Conservation (phyloP, 2,113 vertebrate genomes). For the Corapipo altera region DNA sequence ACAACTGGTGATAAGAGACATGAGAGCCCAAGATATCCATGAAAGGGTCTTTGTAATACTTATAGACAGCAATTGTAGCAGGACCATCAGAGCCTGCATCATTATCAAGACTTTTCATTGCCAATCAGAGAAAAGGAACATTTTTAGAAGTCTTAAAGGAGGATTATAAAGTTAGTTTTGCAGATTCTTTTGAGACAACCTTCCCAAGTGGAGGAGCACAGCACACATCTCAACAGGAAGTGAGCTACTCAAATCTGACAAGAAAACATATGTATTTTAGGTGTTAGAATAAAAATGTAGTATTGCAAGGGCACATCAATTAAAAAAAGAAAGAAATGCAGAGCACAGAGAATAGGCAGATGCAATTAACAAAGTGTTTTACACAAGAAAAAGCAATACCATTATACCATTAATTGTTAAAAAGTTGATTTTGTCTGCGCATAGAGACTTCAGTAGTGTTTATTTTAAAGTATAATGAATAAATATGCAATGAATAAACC, state of each 20-base stretch:
- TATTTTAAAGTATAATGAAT: not conserved
- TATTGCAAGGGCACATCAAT: not conserved
- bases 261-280: not conserved
- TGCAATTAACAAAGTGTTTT: not conserved
- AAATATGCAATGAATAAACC: not conserved
- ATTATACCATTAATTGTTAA: not conserved
- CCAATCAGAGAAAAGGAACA: not conserved
- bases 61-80: not conserved
- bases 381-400: not conserved
- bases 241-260: not conserved
- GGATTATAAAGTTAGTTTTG: not conserved
- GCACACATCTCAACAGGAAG: not conserved
- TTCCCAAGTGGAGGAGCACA: not conserved
- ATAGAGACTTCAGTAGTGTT: not conserved
- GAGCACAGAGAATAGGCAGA: not conserved
- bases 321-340: not conserved
- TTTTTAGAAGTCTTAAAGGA: not conserved
- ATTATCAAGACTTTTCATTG: not conserved
- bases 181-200: not conserved
- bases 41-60: not conserved
- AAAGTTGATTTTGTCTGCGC: not conserved
- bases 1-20: not conserved
- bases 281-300: not conserved
- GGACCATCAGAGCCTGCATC: not conserved
- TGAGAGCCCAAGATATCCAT: not conserved